A percentile compares a stretch with the other conserved stretches of the same genome.
phyloP scores from a whole-genome alignment of 2,888 invertebrate species.

The Drosophila kanekoi region DNA sequence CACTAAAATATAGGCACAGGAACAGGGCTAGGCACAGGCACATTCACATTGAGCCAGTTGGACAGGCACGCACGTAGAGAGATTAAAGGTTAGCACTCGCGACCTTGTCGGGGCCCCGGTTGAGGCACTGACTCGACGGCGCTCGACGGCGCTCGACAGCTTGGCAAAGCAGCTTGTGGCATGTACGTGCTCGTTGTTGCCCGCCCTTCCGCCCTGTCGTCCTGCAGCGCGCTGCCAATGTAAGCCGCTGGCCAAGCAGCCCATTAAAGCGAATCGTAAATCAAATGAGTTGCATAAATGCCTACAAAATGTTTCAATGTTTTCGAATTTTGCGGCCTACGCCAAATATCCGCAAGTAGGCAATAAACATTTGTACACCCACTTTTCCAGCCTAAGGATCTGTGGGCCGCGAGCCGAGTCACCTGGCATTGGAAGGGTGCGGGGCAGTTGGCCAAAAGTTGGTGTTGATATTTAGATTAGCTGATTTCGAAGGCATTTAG shows the following conservation, averaged over 20 bases:
- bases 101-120: conserved; percentile 65
- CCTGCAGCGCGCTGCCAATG: too few relatives aligned
- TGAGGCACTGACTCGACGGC: conserved; percentile 41
- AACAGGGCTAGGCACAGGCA: conserved; percentile 4
- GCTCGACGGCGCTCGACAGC: conserved; percentile 21
- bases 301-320: conserved; percentile 77
- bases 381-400: conserved; percentile 23
- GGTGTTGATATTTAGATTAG: conserved; percentile 29
- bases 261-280: conserved; percentile 72
- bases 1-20: background rate
- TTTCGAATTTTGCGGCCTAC: conserved; percentile 64
- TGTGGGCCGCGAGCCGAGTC: background rate
- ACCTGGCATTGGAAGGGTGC: background rate
- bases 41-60: conserved; percentile 26
- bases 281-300: conserved; percentile 78
- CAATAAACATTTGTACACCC: conserved; percentile 60
- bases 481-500: conserved; percentile 28
- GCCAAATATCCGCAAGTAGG: conserved; percentile 42
- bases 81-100: conserved; percentile 79
- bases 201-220: conserved; percentile 3
- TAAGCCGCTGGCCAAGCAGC: conserved; percentile 43
- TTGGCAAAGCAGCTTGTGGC: conserved; percentile 78
- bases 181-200: conserved; percentile 74
- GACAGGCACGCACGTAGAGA: conserved; percentile 59
- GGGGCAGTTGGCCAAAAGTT: conserved; percentile 3